Evolutionary conservation across 2,888 invertebrate genomes (phyloP).

Genomic region (Pterostichus madidus): DNA sequence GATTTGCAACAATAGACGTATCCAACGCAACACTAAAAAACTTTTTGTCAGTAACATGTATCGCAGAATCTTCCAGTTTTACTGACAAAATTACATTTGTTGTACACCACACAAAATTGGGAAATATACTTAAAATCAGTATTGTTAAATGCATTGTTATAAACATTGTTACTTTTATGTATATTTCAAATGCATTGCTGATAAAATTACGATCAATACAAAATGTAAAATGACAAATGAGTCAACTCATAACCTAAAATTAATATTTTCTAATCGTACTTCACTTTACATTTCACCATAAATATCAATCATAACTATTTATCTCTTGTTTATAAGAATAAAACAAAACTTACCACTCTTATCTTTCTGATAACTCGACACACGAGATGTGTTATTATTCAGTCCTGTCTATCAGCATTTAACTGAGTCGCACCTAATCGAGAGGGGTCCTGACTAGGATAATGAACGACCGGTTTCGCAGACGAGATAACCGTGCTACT

Average conservation of each 20-base stretch:
- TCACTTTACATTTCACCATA: neutral
- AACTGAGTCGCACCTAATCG: constrained; percentile 87
- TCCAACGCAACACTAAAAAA: constrained; percentile 76
- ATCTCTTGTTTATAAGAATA: neutral
- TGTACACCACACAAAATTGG: constrained; percentile 13
- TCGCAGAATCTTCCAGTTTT: neutral
- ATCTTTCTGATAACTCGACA: neutral
- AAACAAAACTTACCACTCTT: constrained; percentile 10
- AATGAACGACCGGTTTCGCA: constrained; percentile 85
- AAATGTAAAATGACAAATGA: constrained; percentile 1
- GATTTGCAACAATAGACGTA: constrained; percentile 73
- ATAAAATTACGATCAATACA: constrained; percentile 16
- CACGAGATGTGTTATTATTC: neutral
- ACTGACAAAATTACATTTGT: constrained; percentile 27
- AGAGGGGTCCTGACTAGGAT: constrained; percentile 98
- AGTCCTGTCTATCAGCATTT: constrained; percentile 74
- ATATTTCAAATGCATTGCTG: constrained; percentile 25
- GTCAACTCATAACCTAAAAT: constrained; percentile 39
- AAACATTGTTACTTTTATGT: neutral
- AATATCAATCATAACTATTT: neutral
- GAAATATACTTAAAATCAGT: constrained; percentile 6
- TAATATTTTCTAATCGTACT: neutral
- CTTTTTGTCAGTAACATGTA: constrained; percentile 66
- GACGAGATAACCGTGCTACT: constrained; percentile 76
- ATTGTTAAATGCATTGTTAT: constrained; percentile 7